Evolutionary conservation across 2,888 invertebrate genomes (phyloP).

Genomic region (Phortica okadai): DNA sequence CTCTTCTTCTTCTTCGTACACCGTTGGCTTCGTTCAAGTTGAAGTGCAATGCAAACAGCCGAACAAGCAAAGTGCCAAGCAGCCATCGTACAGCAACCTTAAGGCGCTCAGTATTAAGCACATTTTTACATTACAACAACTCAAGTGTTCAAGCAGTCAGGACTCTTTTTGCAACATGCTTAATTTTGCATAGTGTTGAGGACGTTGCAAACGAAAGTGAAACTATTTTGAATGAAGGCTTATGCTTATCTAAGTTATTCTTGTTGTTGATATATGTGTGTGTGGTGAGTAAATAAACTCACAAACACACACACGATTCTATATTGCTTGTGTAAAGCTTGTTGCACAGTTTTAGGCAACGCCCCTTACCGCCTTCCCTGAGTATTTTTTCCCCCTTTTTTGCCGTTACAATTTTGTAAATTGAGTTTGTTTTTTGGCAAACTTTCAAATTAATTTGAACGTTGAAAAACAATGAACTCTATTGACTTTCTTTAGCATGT

Average conservation of each 20-base stretch:
- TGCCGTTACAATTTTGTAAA: neutral
- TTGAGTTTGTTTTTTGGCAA: too few relatives aligned
- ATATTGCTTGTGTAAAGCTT: neutral
- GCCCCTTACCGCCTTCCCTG: neutral
- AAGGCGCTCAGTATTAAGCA: too few relatives aligned
- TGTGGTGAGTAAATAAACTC: neutral
- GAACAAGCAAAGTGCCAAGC: neutral
- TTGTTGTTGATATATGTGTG: neutral
- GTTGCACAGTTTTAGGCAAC: neutral
- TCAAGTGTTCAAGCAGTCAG: too few relatives aligned
- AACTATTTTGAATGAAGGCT: neutral
- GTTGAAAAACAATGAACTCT: neutral
- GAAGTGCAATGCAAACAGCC: conserved; percentile 3
- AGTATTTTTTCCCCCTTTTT: neutral
- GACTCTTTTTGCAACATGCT: too few relatives aligned
- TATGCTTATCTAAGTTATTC: conserved; percentile 10
- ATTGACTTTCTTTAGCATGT: neutral
- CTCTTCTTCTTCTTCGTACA: neutral
- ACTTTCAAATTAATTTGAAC: neutral
- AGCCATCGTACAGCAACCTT: neutral
- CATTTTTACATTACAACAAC: too few relatives aligned
- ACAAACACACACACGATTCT: neutral
- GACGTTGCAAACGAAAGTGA: conserved; percentile 11
- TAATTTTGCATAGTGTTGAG: too few relatives aligned
- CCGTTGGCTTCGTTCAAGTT: neutral